These are phyloP conservation scores for Pachydiplax longipennis DNA, from an alignment of 2,888 invertebrate species.

Conservation along the genomic window DNA sequence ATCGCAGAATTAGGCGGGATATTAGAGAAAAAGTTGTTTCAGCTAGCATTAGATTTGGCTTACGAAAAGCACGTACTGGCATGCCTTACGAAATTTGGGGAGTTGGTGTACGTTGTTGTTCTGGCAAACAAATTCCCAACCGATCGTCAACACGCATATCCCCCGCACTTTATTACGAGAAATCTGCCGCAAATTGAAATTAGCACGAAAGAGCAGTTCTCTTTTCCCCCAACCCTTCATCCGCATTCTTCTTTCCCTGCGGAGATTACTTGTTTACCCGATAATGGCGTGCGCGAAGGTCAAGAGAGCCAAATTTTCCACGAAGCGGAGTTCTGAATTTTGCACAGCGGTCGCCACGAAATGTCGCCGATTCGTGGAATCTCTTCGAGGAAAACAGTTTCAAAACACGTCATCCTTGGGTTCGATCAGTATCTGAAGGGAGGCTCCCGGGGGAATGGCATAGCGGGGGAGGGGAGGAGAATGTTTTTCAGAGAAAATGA, in stretches of 20 bases:
- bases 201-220: background rate
- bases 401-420: background rate
- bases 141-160: background rate
- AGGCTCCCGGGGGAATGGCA: background rate
- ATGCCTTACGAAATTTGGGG: too few species aligned
- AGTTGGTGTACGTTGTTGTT: too few species aligned
- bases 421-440: slow-evolving; percentile 22
- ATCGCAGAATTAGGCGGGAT: too few species aligned
- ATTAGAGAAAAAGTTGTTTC: too few species aligned
- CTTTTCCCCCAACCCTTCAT: background rate
- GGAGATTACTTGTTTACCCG: slow-evolving; percentile 26
- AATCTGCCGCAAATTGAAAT: background rate
- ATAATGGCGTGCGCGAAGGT: slow-evolving; percentile 20
- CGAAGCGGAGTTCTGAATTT: slow-evolving; percentile 17
- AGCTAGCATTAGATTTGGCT: too few species aligned
- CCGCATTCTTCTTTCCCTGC: background rate
- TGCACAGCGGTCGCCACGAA: slow-evolving; percentile 20
- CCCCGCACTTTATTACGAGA: background rate
- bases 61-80: too few species aligned
- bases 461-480: background rate
- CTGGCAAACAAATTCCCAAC: too few species aligned
- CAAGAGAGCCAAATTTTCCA: slow-evolving; percentile 10
- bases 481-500: background rate
- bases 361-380: slow-evolving; percentile 42
- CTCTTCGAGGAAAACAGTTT: background rate